These are phyloP conservation scores for Drosophila nr. perissopoda DNA, from an alignment of 2,888 invertebrate species.

Conservation along the genomic window DNA sequence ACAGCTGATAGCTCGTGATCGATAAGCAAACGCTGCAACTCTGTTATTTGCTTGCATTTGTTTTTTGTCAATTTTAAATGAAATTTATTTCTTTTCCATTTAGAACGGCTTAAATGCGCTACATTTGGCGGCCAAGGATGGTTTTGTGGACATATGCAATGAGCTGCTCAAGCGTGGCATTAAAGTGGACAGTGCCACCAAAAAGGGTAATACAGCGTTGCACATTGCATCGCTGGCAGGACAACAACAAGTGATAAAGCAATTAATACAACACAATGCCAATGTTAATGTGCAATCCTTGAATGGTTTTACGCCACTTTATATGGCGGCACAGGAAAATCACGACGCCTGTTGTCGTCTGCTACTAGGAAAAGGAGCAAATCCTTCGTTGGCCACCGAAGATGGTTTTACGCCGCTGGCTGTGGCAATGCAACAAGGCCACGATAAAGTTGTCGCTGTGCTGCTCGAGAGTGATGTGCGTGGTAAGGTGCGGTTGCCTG, in stretches of 20 bases:
- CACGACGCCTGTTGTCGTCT: conserved; percentile 97
- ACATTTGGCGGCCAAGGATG: conserved; percentile 98
- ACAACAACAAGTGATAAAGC: conserved; percentile 95
- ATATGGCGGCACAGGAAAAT: conserved; percentile 99
- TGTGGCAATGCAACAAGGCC: conserved; percentile 99
- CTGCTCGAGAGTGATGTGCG: conserved; percentile 97
- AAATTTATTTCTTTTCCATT: not conserved
- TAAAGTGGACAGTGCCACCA: conserved; percentile 97
- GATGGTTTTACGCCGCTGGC: conserved; percentile 99
- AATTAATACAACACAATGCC: conserved; percentile 95
- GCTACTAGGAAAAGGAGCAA: conserved; percentile 95
- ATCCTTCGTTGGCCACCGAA: conserved; percentile 98
- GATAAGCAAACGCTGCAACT: not conserved
- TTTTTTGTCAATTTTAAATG: not conserved
- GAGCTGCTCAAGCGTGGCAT: conserved; percentile 96
- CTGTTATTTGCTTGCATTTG: not conserved
- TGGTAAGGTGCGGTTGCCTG: conserved; percentile 97
- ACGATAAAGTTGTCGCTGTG: conserved; percentile 98
- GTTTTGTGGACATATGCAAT: conserved; percentile 96
- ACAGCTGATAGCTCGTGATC: not conserved
- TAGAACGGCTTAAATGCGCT: conserved; percentile 99
- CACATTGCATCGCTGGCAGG: conserved; percentile 99
- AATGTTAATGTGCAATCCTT: conserved; percentile 98
- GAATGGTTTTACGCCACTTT: conserved; percentile 98
- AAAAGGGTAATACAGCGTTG: conserved; percentile 98